Conservation (phyloP, 2,888 invertebrate species). For the Lithosia quadra region DNA sequence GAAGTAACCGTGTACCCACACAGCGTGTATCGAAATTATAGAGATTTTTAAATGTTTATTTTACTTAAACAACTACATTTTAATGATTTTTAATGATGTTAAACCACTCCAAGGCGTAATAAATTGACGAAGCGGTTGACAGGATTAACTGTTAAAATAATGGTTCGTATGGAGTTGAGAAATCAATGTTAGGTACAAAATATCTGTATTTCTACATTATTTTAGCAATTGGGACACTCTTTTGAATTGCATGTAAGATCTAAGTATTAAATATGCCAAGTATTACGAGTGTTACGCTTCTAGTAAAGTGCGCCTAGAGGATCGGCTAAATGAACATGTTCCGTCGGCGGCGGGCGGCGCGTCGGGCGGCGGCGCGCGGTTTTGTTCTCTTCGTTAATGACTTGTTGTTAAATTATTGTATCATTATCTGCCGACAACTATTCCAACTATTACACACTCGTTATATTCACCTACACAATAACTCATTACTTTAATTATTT, state of each 20-base stretch:
- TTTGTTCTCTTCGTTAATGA: constrained; percentile 13
- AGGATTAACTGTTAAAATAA: background rate
- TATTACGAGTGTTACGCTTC: too few species aligned
- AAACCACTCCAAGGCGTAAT: background rate
- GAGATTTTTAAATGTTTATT: background rate
- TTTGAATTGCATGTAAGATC: background rate
- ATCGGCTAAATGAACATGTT: constrained; percentile 12
- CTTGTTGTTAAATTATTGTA: constrained; percentile 13
- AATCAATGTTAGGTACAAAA: background rate
- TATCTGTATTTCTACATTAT: background rate
- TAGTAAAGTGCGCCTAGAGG: background rate
- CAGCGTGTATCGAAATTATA: background rate
- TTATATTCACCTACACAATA: constrained; percentile 24
- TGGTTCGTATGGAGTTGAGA: background rate
- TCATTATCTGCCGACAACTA: constrained; percentile 24
- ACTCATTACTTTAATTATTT: constrained; percentile 29
- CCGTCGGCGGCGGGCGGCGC: constrained; percentile 3
- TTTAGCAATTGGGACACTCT: background rate
- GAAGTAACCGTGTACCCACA: background rate
- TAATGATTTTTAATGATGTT: background rate
- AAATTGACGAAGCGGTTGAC: background rate
- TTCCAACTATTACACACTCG: constrained; percentile 31
- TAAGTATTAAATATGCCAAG: background rate
- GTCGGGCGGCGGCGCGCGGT: constrained; percentile 6
- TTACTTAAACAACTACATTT: background rate